Evolutionary conservation across 2,113 vertebrate genomes (phyloP).

Genomic region (Nothocercus julius): DNA sequence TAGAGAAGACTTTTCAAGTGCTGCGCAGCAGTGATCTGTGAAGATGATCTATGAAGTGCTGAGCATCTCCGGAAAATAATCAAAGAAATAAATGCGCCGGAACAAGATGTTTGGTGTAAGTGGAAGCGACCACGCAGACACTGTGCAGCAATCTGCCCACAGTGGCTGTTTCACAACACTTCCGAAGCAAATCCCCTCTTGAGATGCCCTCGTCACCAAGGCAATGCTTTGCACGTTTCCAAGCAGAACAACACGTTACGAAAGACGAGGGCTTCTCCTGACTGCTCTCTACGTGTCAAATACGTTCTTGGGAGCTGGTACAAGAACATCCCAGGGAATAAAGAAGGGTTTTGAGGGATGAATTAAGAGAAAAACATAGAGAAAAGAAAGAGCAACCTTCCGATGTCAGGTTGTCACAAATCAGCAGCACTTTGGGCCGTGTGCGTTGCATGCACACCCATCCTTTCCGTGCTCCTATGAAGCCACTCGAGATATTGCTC

Average conservation of each 20-base stretch:
- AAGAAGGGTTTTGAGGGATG: background rate
- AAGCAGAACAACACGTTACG: background rate
- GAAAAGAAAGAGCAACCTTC: background rate
- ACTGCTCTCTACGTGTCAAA: background rate
- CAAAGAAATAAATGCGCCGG: too few relatives aligned
- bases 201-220: background rate
- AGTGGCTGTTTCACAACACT: background rate
- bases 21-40: background rate
- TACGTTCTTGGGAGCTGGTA: background rate
- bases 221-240: background rate
- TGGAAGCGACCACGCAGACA: rapidly evolving
- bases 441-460: rapidly evolving
- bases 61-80: background rate
- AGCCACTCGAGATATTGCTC: background rate
- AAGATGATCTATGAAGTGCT: background rate
- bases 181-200: rapidly evolving
- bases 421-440: background rate
- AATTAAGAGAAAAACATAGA: background rate
- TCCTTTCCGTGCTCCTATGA: background rate
- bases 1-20: background rate
- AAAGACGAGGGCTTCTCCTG: background rate
- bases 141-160: rapidly evolving
- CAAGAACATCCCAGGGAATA: background rate
- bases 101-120: background rate
- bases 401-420: rapidly evolving